Percentiles rank a stretch among this genome's conserved stretches.
phyloP scores from a whole-genome alignment of 2,113 vertebrate species.

The Oophaga pumilio region DNA sequence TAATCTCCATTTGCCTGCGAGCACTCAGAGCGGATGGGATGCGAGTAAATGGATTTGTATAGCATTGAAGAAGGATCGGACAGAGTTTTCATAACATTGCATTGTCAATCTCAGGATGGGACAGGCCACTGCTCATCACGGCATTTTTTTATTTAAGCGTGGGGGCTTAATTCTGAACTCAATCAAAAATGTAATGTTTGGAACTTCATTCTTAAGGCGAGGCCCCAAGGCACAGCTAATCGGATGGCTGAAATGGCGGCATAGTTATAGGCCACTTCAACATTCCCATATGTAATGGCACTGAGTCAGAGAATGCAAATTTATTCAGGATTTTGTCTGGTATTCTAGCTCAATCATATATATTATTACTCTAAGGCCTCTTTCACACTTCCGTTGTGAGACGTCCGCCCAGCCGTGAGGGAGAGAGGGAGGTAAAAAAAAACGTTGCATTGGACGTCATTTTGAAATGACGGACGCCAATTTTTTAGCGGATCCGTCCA shows the following conservation, averaged over 20 bases:
- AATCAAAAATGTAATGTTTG: background rate
- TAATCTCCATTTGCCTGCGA: conserved; percentile 39
- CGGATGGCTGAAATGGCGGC: too few species aligned
- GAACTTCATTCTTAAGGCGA: background rate
- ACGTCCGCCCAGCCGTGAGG: too few species aligned
- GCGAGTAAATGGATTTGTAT: conserved; percentile 27
- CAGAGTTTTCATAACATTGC: background rate
- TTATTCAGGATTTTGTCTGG: background rate
- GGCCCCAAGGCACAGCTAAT: too few species aligned
- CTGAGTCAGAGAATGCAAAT: background rate
- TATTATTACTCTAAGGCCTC: too few species aligned
- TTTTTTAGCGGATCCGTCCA: too few species aligned
- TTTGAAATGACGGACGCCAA: too few species aligned
- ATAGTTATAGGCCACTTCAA: background rate
- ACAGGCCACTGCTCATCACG: background rate
- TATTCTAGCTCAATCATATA: too few species aligned
- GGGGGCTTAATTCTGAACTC: background rate
- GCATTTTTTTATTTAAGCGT: background rate
- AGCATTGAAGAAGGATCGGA: background rate
- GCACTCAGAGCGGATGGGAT: background rate
- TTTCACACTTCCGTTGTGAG: too few species aligned
- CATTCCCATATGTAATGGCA: background rate
- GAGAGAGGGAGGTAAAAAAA: background rate
- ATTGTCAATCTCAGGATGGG: background rate
- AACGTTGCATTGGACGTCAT: too few species aligned